Evolutionary conservation across 2,888 invertebrate species (phyloP).

Genomic region (Xanthorhoe spadicearia): DNA sequence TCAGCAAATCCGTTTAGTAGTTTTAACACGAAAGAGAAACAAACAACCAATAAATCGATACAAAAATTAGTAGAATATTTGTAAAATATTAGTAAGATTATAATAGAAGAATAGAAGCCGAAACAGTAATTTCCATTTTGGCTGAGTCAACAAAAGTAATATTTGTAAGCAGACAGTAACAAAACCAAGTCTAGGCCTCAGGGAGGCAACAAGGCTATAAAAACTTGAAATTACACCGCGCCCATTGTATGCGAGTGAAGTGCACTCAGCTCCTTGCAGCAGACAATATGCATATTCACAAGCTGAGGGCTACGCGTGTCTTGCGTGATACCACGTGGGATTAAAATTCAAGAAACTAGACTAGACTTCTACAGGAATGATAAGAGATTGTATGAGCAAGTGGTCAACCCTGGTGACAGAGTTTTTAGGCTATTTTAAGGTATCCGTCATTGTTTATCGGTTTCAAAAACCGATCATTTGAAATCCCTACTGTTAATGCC

Average conservation of each 20-base stretch:
- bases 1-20: too few relatives aligned
- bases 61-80: too few relatives aligned
- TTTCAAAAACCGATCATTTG: too few relatives aligned
- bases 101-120: too few relatives aligned
- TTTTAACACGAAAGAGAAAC: too few relatives aligned
- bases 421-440: too few relatives aligned
- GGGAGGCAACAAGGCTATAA: slow-evolving; percentile 56
- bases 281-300: slow-evolving; percentile 76
- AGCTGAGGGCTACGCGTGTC: slow-evolving; percentile 28
- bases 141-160: background rate
- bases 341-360: slow-evolving; percentile 6
- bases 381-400: too few relatives aligned
- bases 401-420: too few relatives aligned
- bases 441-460: too few relatives aligned
- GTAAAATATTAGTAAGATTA: too few relatives aligned
- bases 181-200: slow-evolving; percentile 29
- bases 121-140: background rate
- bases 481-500: too few relatives aligned
- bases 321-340: slow-evolving; percentile 14
- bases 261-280: slow-evolving; percentile 60
- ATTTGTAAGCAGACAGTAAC: slow-evolving; percentile 16
- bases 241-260: slow-evolving; percentile 68
- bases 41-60: too few relatives aligned
- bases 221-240: slow-evolving; percentile 63
- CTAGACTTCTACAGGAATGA: background rate